phyloP scores from a whole-genome alignment of 2,797 vertebrate genomes.

The Eleutherodactylus coqui region DNA sequence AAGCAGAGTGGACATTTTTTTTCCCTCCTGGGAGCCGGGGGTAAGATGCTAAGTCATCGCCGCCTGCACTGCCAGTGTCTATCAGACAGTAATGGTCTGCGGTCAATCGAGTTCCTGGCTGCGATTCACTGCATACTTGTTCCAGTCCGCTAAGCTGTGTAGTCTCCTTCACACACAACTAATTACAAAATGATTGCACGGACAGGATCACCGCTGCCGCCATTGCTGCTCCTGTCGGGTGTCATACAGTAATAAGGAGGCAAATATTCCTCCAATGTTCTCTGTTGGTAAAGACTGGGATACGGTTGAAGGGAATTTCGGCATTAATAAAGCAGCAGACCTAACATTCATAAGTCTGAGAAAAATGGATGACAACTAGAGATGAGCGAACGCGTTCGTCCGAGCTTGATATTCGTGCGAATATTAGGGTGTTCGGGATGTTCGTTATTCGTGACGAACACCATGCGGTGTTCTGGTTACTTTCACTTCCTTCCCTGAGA shows the following conservation, averaged over 20 bases:
- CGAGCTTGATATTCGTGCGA: no score
- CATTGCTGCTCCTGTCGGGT: neutral
- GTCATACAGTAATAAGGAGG: neutral
- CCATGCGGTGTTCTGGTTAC: no score
- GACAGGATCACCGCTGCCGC: constrained; percentile 14
- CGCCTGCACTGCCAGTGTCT: constrained; percentile 10
- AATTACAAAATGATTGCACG: constrained; percentile 56
- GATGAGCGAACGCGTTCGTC: no score
- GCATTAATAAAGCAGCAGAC: no score
- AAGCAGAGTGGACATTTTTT: constrained; percentile 36
- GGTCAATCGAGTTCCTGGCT: constrained; percentile 47
- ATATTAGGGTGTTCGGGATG: no score
- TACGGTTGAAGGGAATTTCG: no score
- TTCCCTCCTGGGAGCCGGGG: constrained; percentile 9
- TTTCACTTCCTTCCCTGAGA: no score
- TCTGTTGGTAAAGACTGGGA: neutral
- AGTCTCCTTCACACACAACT: constrained; percentile 59
- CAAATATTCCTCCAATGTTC: neutral
- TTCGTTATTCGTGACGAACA: no score
- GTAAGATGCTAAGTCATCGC: constrained; percentile 13
- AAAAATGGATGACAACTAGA: no score
- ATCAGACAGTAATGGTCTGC: constrained; percentile 44
- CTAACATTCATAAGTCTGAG: no score
- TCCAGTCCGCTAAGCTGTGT: constrained; percentile 47
- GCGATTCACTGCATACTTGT: constrained; percentile 50